Evolutionary conservation across 2,113 vertebrate species (phyloP).

Genomic region (Cyrtonyx montezumae): DNA sequence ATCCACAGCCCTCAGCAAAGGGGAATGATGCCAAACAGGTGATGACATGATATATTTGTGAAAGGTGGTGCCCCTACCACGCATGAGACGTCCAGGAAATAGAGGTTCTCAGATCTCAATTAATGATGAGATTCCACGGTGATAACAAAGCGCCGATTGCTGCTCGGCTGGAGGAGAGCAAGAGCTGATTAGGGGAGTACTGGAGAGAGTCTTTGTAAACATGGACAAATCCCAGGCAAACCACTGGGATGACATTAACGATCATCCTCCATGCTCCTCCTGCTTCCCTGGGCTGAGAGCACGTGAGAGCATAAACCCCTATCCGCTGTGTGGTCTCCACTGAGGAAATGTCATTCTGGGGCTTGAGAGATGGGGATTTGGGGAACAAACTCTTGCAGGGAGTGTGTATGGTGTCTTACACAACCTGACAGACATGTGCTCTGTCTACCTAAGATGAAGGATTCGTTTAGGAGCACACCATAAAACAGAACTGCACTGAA

Average conservation of each 20-base stretch:
- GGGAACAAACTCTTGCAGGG: not conserved
- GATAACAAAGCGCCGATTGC: conserved; percentile 13
- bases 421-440: not conserved
- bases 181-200: not conserved
- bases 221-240: not conserved
- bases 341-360: not conserved
- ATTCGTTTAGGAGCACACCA: not conserved
- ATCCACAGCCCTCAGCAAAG: not conserved
- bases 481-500: not conserved
- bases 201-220: conserved; percentile 41
- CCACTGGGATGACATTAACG: not conserved
- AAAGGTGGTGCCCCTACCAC: conserved; percentile 57
- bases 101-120: conserved; percentile 45
- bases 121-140: conserved; percentile 41
- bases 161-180: not conserved
- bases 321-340: not conserved
- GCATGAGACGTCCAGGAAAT: conserved; percentile 70
- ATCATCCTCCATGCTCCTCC: not conserved
- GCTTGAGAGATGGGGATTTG: not conserved
- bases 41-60: conserved; percentile 59
- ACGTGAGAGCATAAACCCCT: not conserved
- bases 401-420: not conserved
- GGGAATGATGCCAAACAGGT: not conserved
- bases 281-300: not conserved
- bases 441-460: not conserved